Evolutionary conservation across 2,888 invertebrate genomes (phyloP).

Genomic region (Pyrocoelia pectoralis): DNA sequence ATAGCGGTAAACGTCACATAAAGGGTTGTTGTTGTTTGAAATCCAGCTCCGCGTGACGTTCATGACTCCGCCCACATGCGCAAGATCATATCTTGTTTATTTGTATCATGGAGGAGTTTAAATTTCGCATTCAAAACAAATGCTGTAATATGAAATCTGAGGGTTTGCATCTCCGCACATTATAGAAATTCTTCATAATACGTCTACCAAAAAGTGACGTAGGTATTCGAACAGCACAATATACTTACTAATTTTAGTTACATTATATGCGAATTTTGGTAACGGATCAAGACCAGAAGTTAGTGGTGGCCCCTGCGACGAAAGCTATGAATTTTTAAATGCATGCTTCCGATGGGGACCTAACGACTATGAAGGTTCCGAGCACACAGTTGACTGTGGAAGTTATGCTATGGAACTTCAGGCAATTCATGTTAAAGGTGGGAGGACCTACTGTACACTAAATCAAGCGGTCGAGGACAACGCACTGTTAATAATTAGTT

Average conservation of each 20-base stretch:
- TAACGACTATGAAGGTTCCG: slow-evolving; percentile 66
- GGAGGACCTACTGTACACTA: slow-evolving; percentile 41
- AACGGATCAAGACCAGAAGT: slow-evolving; percentile 43
- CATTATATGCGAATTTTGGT: slow-evolving; percentile 47
- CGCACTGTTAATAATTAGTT: slow-evolving; percentile 60
- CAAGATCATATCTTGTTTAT: no score
- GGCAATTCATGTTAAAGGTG: slow-evolving; percentile 56
- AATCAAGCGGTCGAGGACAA: slow-evolving; percentile 49
- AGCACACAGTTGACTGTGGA: slow-evolving; percentile 64
- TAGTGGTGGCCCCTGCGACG: slow-evolving; percentile 61
- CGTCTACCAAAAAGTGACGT: no score
- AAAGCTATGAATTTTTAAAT: slow-evolving; percentile 63
- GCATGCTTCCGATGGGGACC: slow-evolving; percentile 68
- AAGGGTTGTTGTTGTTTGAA: no score
- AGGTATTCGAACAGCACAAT: no score
- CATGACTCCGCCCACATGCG: no score
- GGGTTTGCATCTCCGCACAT: no score
- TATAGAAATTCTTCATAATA: no score
- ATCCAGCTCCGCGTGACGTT: no score
- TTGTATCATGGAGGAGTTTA: no score
- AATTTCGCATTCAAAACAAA: no score
- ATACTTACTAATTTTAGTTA: slow-evolving; percentile 46
- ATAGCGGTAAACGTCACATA: no score
- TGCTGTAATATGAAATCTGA: no score
- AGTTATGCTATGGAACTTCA: slow-evolving; percentile 68